Base-by-base conservation (phyloP, 2,797 vertebrate species). In the Apogon hyalosoma region DNA sequence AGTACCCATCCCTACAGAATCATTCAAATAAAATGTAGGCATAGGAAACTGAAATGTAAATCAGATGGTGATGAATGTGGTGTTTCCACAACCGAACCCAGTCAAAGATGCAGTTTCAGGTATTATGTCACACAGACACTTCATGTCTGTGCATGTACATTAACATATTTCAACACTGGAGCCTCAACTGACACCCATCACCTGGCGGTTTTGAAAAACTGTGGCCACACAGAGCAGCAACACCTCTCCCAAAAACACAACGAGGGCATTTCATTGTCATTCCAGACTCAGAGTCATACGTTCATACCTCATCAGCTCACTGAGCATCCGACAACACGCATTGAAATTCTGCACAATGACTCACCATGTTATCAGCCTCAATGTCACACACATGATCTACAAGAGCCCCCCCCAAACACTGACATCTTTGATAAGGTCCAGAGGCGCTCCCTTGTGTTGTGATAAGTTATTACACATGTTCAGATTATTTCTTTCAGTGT, bases 361-460 rank as follows among this genome's bases (percentile, higher is more conserved):
- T 70, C 75, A 73, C 40, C 15, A 14, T 14, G 46, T 57, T 45
- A 36, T 48, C 61, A 54, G 1, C 2, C 38, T 38, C 61, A 51
- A 11, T 1, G 2, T 69, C 24, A 61, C 9, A 41, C 15, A 0
- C 51, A 56, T 57, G 49, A 50, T 43, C 38, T 28, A 55, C 41
- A 31, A 21, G 41, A 48, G 55, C 33, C 24, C 24, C 24, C 24
- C 24, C 51, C 5, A n/a, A 15, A 15, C 31, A 11, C 15, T n/a
- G 12, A 38, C 5, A 52, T 62, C 0, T 52, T 8, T 15, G 59
- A 52, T 68, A 2, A 47, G 71, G 71, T 49, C 60, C 48, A 55
- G 48, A 67, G 73, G 64, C 54, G 75, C 85, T 54, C 84, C 79
- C 87, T 85, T 57, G 75, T 87, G 86, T 75, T 70, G 33, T 6